A percentile compares a stretch with the other conserved stretches of the same genome.
phyloP scores from a whole-genome alignment of 1,140 invertebrate genomes.

The Drosophila leontia region DNA sequence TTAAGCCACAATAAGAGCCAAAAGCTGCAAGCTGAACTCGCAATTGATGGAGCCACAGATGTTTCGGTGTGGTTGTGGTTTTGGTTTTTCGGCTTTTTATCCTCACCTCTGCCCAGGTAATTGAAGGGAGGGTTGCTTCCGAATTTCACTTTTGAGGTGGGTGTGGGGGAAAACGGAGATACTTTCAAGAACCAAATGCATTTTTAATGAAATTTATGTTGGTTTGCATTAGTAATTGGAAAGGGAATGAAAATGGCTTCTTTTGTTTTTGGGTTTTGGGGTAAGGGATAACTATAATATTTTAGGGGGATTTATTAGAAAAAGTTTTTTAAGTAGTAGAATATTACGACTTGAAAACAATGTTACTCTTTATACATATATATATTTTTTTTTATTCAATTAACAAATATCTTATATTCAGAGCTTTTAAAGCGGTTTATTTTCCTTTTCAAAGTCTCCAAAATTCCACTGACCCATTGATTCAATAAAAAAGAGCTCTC shows the following conservation, averaged over 20 bases:
- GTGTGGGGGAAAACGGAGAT: constrained; percentile 1
- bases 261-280: neutral
- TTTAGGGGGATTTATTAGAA: neutral
- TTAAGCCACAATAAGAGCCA: constrained; percentile 65
- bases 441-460: no score
- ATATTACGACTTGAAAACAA: no score
- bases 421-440: no score
- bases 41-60: constrained; percentile 68
- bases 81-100: constrained; percentile 18
- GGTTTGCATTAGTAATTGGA: constrained; percentile 62
- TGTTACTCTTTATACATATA: no score
- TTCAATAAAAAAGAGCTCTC: no score
- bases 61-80: constrained; percentile 50
- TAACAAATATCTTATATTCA: no score
- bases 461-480: no score
- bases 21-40: constrained; percentile 55
- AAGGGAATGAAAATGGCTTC: constrained; percentile 17
- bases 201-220: constrained; percentile 81
- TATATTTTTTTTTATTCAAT: no score
- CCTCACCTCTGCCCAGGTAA: constrained; percentile 44
- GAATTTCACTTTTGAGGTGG: constrained; percentile 10
- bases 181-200: constrained; percentile 56
- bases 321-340: neutral
- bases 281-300: neutral
- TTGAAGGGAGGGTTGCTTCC: constrained; percentile 46